Conservation (phyloP, 2,113 vertebrate species). For the Phalacrocorax pelagicus region DNA sequence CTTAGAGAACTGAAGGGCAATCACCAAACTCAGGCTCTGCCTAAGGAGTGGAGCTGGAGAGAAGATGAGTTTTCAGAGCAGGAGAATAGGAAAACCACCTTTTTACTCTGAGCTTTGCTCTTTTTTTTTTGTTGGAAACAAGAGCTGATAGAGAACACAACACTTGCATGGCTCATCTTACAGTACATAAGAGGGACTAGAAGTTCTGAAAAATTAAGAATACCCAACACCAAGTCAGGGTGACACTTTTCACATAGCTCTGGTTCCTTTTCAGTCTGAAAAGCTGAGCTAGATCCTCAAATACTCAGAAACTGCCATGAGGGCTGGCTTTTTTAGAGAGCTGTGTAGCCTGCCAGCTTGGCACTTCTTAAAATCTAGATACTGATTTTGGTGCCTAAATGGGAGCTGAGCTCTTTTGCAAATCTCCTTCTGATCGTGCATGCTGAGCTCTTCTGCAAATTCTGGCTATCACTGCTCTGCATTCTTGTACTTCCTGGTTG, state of each 20-base stretch:
- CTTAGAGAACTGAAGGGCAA: background rate
- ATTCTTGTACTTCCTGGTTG: conserved; percentile 59
- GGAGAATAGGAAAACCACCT: background rate
- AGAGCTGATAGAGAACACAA: background rate
- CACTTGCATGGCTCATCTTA: background rate
- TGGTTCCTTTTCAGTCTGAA: background rate
- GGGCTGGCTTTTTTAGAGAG: background rate
- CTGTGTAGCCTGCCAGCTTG: background rate
- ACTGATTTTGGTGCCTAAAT: conserved; percentile 27
- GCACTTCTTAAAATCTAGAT: background rate
- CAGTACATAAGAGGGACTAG: background rate
- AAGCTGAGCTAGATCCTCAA: background rate
- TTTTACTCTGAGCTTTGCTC: background rate
- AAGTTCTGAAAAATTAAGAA: background rate
- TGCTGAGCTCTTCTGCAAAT: conserved; percentile 59
- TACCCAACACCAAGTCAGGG: background rate
- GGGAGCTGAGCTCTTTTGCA: conserved; percentile 54
- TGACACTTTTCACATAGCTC: background rate
- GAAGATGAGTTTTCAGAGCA: background rate
- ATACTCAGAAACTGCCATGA: background rate
- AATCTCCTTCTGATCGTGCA: background rate
- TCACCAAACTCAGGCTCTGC: background rate
- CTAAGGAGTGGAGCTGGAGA: background rate
- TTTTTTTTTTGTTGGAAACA: background rate
- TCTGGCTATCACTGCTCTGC: conserved; percentile 38